These are phyloP conservation scores for Neodon shergylaensis DNA, from an alignment of 2,113 vertebrate genomes.

Conservation along the genomic window DNA sequence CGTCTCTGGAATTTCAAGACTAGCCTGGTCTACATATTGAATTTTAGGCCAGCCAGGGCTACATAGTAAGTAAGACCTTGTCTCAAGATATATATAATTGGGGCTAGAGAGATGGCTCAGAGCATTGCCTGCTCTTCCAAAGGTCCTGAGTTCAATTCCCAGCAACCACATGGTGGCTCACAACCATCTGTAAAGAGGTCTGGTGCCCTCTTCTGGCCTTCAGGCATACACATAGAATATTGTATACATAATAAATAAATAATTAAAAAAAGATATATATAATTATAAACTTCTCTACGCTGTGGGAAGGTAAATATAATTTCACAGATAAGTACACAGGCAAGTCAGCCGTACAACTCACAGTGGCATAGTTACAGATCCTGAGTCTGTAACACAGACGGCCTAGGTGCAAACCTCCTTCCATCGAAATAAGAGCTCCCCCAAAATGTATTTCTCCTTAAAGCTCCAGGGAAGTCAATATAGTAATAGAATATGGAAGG, in stretches of 20 bases:
- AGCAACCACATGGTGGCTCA: no score
- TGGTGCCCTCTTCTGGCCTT: no score
- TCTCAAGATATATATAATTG: neutral
- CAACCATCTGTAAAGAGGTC: no score
- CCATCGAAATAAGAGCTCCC: neutral
- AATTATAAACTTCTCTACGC: neutral
- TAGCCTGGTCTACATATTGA: neutral
- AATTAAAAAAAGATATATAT: no score
- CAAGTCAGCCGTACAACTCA: neutral
- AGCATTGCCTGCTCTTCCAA: no score
- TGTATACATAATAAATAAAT: no score
- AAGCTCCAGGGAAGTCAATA: neutral
- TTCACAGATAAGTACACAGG: conserved; percentile 33
- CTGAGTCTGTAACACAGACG: neutral
- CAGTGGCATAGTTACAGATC: neutral
- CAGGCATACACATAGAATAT: no score
- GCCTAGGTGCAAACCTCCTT: neutral
- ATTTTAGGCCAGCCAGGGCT: neutral
- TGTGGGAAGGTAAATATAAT: conserved; percentile 36
- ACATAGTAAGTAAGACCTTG: neutral
- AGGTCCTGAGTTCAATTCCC: no score
- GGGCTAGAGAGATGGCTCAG: no score
- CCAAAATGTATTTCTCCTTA: neutral
- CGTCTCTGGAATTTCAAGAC: neutral
- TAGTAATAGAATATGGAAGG: neutral